These are phyloP conservation scores for Petrophora chlorosata DNA, from an alignment of 2,888 invertebrate genomes.

Conservation along the genomic window DNA sequence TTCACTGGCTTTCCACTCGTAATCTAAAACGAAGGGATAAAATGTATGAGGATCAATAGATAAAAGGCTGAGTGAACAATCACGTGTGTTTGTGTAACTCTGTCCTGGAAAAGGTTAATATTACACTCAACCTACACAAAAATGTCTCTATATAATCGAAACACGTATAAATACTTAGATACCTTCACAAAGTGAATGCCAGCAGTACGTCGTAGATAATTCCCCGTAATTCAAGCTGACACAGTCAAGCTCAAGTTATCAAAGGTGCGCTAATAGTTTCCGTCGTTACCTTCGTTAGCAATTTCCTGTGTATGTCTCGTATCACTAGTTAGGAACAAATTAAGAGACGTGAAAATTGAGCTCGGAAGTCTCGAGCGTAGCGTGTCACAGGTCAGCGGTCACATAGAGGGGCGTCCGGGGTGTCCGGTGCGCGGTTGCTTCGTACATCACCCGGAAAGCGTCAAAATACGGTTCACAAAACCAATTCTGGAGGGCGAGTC, in stretches of 20 bases:
- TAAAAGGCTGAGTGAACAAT: slow-evolving; percentile 52
- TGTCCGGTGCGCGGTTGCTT: slow-evolving; percentile 46
- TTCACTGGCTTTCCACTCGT: slow-evolving; percentile 67
- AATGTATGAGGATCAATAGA: slow-evolving; percentile 67
- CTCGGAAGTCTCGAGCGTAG: slow-evolving; percentile 34
- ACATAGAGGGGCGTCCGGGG: slow-evolving; percentile 41
- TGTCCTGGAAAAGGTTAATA: not conserved
- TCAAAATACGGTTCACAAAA: slow-evolving; percentile 68
- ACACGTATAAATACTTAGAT: not conserved
- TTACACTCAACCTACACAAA: not conserved
- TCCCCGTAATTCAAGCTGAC: slow-evolving; percentile 24
- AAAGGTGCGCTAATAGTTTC: slow-evolving; percentile 39
- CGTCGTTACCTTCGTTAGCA: slow-evolving; percentile 39
- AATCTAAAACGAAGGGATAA: slow-evolving; percentile 70
- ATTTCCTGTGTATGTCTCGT: slow-evolving; percentile 39
- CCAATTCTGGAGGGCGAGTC: slow-evolving; percentile 65
- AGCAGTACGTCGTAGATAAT: not conserved
- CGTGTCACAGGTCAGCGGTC: slow-evolving; percentile 43
- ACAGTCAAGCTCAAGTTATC: slow-evolving; percentile 25
- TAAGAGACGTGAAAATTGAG: slow-evolving; percentile 40
- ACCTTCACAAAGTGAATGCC: no score
- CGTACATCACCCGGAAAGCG: slow-evolving; percentile 64
- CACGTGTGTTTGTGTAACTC: slow-evolving; percentile 31
- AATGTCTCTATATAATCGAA: not conserved
- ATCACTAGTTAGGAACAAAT: slow-evolving; percentile 36